A percentile compares a stretch with the other conserved stretches of the same genome.
These are phyloP conservation scores for Acanthurus leucopareius DNA, from an alignment of 2,797 vertebrate species.

Conservation along the genomic window DNA sequence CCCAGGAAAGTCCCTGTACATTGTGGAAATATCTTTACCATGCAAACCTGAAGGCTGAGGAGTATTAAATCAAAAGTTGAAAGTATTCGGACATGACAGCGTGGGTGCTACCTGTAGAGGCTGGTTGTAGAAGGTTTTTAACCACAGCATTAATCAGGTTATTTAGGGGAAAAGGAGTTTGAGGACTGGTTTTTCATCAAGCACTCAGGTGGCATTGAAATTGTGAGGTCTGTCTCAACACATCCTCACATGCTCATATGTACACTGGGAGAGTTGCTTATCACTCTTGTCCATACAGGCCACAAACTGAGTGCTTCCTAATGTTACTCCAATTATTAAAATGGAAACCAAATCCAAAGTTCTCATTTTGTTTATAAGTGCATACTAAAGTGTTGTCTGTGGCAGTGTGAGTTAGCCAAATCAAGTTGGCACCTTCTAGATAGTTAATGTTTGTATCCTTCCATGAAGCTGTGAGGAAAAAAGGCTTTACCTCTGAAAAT, in stretches of 20 bases:
- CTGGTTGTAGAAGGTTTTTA: no score
- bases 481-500: background rate
- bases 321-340: slow-evolving; percentile 33
- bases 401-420: slow-evolving; percentile 19
- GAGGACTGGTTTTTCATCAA: background rate
- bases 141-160: no score
- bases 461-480: background rate
- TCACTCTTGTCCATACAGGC: background rate
- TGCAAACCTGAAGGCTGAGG: no score
- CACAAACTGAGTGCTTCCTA: slow-evolving; percentile 27
- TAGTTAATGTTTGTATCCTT: no score
- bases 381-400: background rate
- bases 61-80: no score
- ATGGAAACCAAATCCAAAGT: background rate
- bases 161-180: no score
- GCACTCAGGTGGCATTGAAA: no score
- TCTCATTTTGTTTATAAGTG: background rate
- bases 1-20: no score
- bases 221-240: no score
- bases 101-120: no score
- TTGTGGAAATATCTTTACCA: no score
- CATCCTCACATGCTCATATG: background rate
- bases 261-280: background rate
- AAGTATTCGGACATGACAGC: no score
- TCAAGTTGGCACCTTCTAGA: background rate